Percentiles rank a stretch among this genome's conserved stretches.
phyloP scores from a whole-genome alignment of 2,113 vertebrate genomes.

The Protomyctophum bolini region DNA sequence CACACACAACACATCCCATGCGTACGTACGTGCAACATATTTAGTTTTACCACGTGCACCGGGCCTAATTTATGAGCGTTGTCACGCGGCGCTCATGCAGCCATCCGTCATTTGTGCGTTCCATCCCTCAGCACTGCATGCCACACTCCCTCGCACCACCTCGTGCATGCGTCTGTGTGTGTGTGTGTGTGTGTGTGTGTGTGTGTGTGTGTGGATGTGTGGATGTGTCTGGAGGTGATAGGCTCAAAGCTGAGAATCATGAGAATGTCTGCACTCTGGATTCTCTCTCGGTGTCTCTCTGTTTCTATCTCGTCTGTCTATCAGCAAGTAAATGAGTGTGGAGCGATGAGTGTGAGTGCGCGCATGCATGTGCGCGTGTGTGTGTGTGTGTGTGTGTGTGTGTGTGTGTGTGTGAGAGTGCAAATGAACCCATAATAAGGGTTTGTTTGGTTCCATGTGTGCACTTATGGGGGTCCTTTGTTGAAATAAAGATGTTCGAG shows the following conservation, averaged over 20 bases:
- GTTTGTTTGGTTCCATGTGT: no score
- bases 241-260: conserved; percentile 41
- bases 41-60: conserved; percentile 68
- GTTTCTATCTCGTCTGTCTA: background rate
- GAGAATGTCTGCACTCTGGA: conserved; percentile 17
- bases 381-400: conserved; percentile 19
- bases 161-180: conserved; percentile 35
- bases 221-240: conserved; percentile 59
- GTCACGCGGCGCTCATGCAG: conserved; percentile 62
- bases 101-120: conserved; percentile 71
- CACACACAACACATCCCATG: background rate
- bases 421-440: no score
- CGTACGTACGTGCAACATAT: conserved; percentile 45
- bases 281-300: conserved; percentile 8
- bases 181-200: conserved; percentile 1
- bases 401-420: background rate
- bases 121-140: conserved; percentile 66
- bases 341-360: conserved; percentile 2
- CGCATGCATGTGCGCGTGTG: conserved; percentile 17
- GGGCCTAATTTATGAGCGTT: conserved; percentile 68
- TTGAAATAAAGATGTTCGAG: no score
- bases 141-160: conserved; percentile 40
- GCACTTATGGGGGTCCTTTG: no score
- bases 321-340: background rate
- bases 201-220: conserved; percentile 49